phyloP scores from a whole-genome alignment of 2,888 invertebrate species.

The Aricia artaxerxes region DNA sequence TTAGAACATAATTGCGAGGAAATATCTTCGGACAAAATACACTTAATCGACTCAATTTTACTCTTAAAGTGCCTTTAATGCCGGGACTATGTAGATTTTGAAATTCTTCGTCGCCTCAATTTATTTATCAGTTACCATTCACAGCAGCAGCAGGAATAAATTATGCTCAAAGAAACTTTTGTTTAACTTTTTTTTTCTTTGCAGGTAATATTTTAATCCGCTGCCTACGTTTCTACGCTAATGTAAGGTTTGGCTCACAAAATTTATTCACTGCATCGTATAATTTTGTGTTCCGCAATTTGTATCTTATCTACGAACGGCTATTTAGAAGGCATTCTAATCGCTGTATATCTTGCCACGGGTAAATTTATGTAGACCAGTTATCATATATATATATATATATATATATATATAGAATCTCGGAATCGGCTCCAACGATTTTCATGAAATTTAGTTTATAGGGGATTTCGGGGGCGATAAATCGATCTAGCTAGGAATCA shows the following conservation, averaged over 20 bases:
- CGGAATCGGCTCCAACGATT: too few relatives aligned
- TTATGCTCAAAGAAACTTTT: background rate
- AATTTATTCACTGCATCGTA: conserved; percentile 50
- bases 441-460: too few relatives aligned
- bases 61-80: conserved; percentile 10
- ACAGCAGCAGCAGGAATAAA: background rate
- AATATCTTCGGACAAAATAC: conserved; percentile 5
- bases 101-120: background rate
- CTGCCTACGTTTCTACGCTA: conserved; percentile 2
- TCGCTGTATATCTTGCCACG: background rate
- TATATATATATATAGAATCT: too few relatives aligned
- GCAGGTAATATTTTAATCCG: conserved; percentile 23
- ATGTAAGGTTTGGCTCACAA: conserved; percentile 43
- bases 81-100: background rate
- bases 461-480: too few relatives aligned
- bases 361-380: background rate
- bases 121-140: background rate
- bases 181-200: conserved; percentile 10
- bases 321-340: conserved; percentile 38
- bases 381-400: background rate
- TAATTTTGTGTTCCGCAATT: conserved; percentile 41
- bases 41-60: conserved; percentile 20
- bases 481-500: too few relatives aligned
- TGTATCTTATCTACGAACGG: conserved; percentile 38
- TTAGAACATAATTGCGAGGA: conserved; percentile 31